phyloP scores from a whole-genome alignment of 2,888 invertebrate genomes.

The Eilema caniola region DNA sequence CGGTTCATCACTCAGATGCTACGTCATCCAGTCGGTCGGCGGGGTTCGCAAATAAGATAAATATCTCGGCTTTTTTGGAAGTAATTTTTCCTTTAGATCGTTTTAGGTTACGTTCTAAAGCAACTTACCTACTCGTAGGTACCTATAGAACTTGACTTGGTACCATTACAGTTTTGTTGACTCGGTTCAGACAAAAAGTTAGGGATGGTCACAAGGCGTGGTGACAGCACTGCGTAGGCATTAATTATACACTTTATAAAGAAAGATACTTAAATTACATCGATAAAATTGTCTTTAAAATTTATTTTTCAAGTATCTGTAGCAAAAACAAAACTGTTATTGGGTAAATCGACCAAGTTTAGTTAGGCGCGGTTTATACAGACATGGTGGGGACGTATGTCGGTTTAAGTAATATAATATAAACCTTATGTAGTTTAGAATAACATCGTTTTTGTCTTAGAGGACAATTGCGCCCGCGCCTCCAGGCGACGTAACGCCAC shows the following conservation, averaged over 20 bases:
- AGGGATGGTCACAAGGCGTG: neutral
- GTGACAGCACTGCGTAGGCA: neutral
- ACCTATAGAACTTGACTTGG: constrained; percentile 49
- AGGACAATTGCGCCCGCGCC: too few species aligned
- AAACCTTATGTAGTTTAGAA: too few species aligned
- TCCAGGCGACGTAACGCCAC: too few species aligned
- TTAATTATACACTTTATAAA: neutral
- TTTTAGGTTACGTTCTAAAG: constrained; percentile 42
- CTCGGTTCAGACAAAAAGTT: neutral
- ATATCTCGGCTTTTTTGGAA: constrained; percentile 49
- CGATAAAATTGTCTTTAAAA: too few species aligned
- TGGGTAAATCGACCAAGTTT: too few species aligned
- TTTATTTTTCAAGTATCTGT: too few species aligned
- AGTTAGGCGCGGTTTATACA: too few species aligned
- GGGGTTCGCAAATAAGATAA: constrained; percentile 57
- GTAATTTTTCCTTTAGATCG: constrained; percentile 40
- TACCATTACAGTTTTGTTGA: constrained; percentile 19
- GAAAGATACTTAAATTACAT: too few species aligned
- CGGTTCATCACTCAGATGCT: constrained; percentile 48
- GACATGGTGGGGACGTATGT: too few species aligned
- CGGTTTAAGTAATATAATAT: too few species aligned
- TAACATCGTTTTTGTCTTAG: too few species aligned
- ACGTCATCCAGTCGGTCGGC: constrained; percentile 48
- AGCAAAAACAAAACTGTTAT: too few species aligned
- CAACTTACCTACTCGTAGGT: constrained; percentile 26